Evolutionary conservation across 2,888 invertebrate genomes (phyloP).

Genomic region (Alloscopus bannaensis): DNA sequence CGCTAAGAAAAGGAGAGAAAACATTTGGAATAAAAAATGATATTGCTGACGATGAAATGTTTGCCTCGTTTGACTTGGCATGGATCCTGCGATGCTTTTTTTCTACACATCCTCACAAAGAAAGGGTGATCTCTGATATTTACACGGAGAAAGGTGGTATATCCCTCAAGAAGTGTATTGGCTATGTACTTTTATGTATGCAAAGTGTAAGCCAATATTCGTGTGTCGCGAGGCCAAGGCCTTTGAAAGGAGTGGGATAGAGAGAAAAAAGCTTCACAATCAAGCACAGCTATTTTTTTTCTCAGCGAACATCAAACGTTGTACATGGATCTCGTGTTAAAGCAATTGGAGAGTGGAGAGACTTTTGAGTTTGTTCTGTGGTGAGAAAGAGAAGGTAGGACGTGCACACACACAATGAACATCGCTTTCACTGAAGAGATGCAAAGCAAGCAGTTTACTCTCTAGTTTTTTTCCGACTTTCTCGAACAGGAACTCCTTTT

Average conservation of each 20-base stretch:
- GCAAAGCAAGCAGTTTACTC: slow-evolving; percentile 56
- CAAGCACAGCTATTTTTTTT: neutral
- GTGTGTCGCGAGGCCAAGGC: neutral
- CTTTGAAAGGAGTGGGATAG: neutral
- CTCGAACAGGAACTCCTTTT: slow-evolving; percentile 8
- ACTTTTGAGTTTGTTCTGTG: neutral
- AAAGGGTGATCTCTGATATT: too few species aligned
- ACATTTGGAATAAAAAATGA: slow-evolving; percentile 41
- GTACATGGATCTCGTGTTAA: too few species aligned
- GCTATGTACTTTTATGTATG: neutral
- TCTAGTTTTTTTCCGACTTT: slow-evolving; percentile 27
- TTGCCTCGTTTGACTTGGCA: slow-evolving; percentile 49
- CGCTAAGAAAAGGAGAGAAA: slow-evolving; percentile 13
- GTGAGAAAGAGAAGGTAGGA: neutral
- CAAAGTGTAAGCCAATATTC: slow-evolving; percentile 9
- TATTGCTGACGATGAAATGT: slow-evolving; percentile 63
- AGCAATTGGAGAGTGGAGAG: neutral
- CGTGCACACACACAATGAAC: slow-evolving; percentile 21
- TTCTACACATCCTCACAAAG: neutral
- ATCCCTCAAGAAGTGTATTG: neutral
- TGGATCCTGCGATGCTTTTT: slow-evolving; percentile 1
- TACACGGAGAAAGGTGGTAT: too few species aligned
- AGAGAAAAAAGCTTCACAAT: neutral
- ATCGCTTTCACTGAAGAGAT: slow-evolving; percentile 6
- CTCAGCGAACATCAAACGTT: neutral